Evolutionary conservation across 2,888 invertebrate species (phyloP).

Genomic region (Lysandra bellargus): DNA sequence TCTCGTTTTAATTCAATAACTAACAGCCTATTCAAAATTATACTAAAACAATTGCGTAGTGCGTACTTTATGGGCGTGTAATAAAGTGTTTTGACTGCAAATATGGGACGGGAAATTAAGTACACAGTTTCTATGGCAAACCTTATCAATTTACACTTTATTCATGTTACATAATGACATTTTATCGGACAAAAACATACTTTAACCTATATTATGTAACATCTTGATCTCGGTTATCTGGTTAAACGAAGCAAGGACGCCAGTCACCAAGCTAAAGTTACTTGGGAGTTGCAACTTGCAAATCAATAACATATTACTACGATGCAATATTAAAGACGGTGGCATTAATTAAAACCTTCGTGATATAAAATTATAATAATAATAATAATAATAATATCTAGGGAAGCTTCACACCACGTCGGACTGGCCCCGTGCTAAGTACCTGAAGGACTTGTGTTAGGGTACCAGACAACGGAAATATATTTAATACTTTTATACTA

Average conservation of each 20-base stretch:
- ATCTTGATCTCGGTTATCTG: neutral
- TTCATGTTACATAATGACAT: neutral
- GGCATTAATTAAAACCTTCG: too few species aligned
- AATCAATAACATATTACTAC: neutral
- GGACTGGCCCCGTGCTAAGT: too few species aligned
- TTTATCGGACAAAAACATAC: neutral
- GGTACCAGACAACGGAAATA: too few species aligned
- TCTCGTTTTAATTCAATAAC: slow-evolving; percentile 4
- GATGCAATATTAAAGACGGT: neutral
- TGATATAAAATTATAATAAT: too few species aligned
- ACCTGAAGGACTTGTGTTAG: too few species aligned
- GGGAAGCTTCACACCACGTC: too few species aligned
- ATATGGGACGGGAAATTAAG: neutral
- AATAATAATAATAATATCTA: too few species aligned
- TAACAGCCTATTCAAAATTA: slow-evolving; percentile 14
- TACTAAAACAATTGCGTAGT: neutral
- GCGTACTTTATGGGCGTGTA: neutral
- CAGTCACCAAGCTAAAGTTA: neutral
- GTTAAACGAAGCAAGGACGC: neutral
- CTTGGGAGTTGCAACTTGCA: neutral
- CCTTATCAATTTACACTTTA: neutral
- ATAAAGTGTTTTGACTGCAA: neutral
- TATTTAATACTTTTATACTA: too few species aligned
- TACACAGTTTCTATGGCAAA: neutral
- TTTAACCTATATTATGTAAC: neutral